Evolutionary conservation across 2,113 vertebrate species (phyloP).

Genomic region (Phycodurus eques): DNA sequence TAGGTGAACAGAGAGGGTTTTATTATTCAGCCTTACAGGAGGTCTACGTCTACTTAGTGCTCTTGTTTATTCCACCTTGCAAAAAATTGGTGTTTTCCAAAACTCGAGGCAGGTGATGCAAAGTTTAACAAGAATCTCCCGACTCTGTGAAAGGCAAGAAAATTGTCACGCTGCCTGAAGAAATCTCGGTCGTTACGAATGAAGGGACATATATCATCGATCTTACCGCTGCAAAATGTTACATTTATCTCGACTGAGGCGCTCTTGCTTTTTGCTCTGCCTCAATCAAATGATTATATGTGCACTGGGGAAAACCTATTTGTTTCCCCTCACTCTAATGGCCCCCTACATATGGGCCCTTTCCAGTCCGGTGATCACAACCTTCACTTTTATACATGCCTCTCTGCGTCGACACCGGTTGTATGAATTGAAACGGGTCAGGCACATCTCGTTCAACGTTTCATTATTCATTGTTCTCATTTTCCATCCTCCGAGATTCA

Average conservation of each 20-base stretch:
- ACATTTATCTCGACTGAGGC: slow-evolving; percentile 32
- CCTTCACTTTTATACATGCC: slow-evolving; percentile 64
- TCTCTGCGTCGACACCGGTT: slow-evolving; percentile 41
- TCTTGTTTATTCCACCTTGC: too few species aligned
- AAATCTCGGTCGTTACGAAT: slow-evolving; percentile 18
- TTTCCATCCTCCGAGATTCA: slow-evolving; percentile 56
- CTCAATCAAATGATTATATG: slow-evolving; percentile 56
- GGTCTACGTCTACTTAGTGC: too few species aligned
- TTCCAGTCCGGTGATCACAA: slow-evolving; percentile 59
- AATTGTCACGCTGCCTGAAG: slow-evolving; percentile 15
- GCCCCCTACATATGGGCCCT: slow-evolving; percentile 30
- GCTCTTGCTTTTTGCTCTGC: slow-evolving; percentile 6
- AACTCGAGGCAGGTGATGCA: too few species aligned
- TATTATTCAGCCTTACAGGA: too few species aligned
- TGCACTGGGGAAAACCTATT: slow-evolving; percentile 42
- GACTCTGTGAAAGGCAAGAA: slow-evolving; percentile 11
- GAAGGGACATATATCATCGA: slow-evolving; percentile 33
- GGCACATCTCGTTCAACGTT: slow-evolving; percentile 53
- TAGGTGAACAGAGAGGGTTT: too few species aligned
- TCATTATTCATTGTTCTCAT: slow-evolving; percentile 74
- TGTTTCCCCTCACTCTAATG: slow-evolving; percentile 51
- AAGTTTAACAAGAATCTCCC: too few species aligned
- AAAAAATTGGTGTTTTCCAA: too few species aligned
- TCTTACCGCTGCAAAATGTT: slow-evolving; percentile 30
- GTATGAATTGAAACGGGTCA: slow-evolving; percentile 56